Base-by-base conservation (phyloP, 2,888 invertebrate genomes). In the Torymus tubicola region DNA sequence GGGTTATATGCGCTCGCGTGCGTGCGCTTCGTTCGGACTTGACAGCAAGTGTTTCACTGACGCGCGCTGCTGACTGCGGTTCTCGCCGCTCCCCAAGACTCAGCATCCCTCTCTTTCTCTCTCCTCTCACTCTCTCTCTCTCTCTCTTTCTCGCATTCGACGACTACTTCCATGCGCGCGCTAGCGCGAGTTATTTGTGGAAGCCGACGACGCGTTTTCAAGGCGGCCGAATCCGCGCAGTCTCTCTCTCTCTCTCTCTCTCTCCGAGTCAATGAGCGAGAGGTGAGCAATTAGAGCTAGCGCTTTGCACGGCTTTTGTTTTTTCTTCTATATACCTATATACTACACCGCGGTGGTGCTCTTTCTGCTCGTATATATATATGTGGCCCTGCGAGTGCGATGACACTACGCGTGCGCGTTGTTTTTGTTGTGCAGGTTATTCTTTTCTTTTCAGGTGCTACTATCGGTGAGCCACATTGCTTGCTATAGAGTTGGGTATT, bases 31-130 rank as follows among this genome's bases (percentile, higher is more conserved):
- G 73, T 63, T 69, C 61, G 58, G 4, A 69, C 73, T 78, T 78
- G 89, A 88, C 88, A 89, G 88, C 85, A 83, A 87, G 86, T 86
- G 88, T 89, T 90, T 88, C 87, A 90, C 90, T 90, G 90, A 88
- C 87, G 86, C 83, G 83, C 83, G 82, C 84, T 81, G 84, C 86
- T 75, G 16, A 57, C 55, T 73, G 31, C 11, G 42, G 42, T 42
- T 42, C 52, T 64, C 18, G 55, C 64, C 11, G 18, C 65, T 18
- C 18, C 52, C 53, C n/a, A 55, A 13, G 52, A 42, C 63, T 12
- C 50, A 74, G 67, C 65, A 52, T 64, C 13, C 21, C 50, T 69
- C 52, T 21, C 8, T 53, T 31, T 57, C 53, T 52, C 24, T 60
- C 8, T 50, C 57, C 12, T 12, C 57, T 57, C 42, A 10, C 58